Base-by-base conservation (phyloP, 92 coral and sea anemone genomes). In the Zoanthus sansibaricus region DNA sequence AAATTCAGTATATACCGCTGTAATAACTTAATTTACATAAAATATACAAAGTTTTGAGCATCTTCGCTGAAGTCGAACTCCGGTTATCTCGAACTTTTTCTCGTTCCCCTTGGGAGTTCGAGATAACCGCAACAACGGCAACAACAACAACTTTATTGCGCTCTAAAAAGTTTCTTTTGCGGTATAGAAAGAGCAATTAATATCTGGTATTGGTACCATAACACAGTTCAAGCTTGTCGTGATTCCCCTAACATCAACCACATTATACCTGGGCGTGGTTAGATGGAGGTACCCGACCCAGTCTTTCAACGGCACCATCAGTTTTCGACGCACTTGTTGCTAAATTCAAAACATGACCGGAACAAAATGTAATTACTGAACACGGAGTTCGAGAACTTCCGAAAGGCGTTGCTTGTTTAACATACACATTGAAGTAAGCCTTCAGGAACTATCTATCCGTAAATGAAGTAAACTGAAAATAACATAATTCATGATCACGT, bases 331-430 rank as follows among this genome's bases (percentile, higher is more conserved):
- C 21, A 17, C 47, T 55, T 18, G 62, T 49, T 9, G 59, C 47
- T 20, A 5, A 9, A 5, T 9, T 45, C 51, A 6, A 76, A 76
- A 76, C 80, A 52, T 15, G 80, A 76, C 80, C 80, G 80, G 56
- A 55, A 76, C 80, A 14, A 25, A 76, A 21, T 17, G 5, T 47
- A 5, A 48, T 48, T 74, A 37, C 3, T 37, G 2, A 44, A 44
- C 56, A 10, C n/a, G 4, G 51, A 52, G 3, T 52, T 51, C 51
- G 64, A 16, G 14, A 76, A 25, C 64, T 45, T 73, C 31, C 77
- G 58, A 44, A 73, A 16, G 77, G 56, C 55, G 66, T 76, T 30
- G 37, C 17, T 64, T 5, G 18, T 64, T 14, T 64, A 64, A 67
- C 21, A 21, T 21, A 17, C 25, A 62, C 25, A 49, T 25, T 21